phyloP scores from a whole-genome alignment of 2,797 vertebrate species.

The Helarctos malayanus region DNA sequence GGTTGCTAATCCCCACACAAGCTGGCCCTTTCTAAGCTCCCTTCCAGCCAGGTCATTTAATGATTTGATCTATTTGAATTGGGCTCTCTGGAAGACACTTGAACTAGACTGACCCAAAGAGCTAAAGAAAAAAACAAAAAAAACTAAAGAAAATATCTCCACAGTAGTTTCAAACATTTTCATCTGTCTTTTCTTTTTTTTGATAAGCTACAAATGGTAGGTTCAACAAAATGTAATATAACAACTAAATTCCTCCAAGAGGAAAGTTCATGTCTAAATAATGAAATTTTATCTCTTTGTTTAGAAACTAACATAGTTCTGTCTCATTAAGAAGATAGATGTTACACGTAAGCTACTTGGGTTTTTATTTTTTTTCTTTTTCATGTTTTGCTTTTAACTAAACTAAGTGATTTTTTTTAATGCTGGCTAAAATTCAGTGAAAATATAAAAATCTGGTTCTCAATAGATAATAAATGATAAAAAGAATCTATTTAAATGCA shows the following conservation, averaged over 20 bases:
- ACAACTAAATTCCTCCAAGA: slow-evolving; percentile 75
- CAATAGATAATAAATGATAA: slow-evolving; percentile 82
- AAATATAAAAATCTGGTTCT: slow-evolving; percentile 86
- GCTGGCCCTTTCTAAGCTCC: background rate
- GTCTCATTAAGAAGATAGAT: slow-evolving; percentile 81
- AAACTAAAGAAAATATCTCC: slow-evolving; percentile 9
- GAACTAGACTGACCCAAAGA: slow-evolving; percentile 28
- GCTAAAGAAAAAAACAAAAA: background rate
- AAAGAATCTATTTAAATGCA: slow-evolving; percentile 84
- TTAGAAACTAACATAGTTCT: slow-evolving; percentile 81
- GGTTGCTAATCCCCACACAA: background rate
- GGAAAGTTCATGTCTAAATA: slow-evolving; percentile 81
- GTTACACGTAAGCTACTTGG: slow-evolving; percentile 74
- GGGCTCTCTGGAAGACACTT: slow-evolving; percentile 22
- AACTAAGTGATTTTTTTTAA: slow-evolving; percentile 60
- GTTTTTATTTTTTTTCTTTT: background rate
- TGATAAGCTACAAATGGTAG: slow-evolving; percentile 53
- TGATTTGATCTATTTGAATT: slow-evolving; percentile 18
- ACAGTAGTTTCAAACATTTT: slow-evolving; percentile 42
- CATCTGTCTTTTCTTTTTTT: background rate
- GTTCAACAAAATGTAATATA: slow-evolving; percentile 65
- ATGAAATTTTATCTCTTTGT: slow-evolving; percentile 78
- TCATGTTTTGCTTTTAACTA: slow-evolving; percentile 80
- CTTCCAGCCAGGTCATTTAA: slow-evolving; percentile 24
- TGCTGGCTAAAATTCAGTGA: slow-evolving; percentile 81